Base-by-base conservation (phyloP, 2,797 vertebrate species). In the Synaphobranchus kaupii region DNA sequence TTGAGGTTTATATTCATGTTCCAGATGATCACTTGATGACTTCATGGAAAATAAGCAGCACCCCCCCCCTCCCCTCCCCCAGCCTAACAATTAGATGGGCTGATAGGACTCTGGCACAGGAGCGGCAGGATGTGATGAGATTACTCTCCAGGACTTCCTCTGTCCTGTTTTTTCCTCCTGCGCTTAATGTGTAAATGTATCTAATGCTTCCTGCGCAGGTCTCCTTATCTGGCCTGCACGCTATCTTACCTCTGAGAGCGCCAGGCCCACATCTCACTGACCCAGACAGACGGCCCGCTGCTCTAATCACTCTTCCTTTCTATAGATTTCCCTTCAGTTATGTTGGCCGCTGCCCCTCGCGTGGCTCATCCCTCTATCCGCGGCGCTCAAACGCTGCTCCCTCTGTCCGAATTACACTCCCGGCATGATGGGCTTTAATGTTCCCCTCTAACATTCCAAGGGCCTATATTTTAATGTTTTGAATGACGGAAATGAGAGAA, bases 121-220 rank as follows among this genome's bases (percentile, higher is more conserved):
- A 91, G 89, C 89, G 60, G 88, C 90, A 92, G 91, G 39, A 90
- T 92, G 92, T 96, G 94, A 96, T 95, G 91, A 88, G 93, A 95
- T 95, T 95, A 95, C 89, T 92, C 93, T 90, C 91, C 94, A 90
- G 94, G 93, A 93, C 93, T 91, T 93, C 93, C 86, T 86, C 63
- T 66, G 56, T 44, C 47, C 44, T 66, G 58, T 73, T 22, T 31
- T 93, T 93, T 93, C 92, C 92, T 93, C 90, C 92, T 91, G 87
- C 9, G 88, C 92, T 90, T 95, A 95, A 95, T 95, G 93, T 93
- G 91, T 92, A 95, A 95, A 95, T 94, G 93, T 94, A 94, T 94
- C 94, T 93, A 93, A 89, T 87, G 94, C 90, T 88, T 93, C 92
- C 90, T 89, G 93, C 92, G 94, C 94, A 92, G 89, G 84, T 88